Base-by-base conservation (phyloP, 92 coral and sea anemone species). In the Actinostola sp. region DNA sequence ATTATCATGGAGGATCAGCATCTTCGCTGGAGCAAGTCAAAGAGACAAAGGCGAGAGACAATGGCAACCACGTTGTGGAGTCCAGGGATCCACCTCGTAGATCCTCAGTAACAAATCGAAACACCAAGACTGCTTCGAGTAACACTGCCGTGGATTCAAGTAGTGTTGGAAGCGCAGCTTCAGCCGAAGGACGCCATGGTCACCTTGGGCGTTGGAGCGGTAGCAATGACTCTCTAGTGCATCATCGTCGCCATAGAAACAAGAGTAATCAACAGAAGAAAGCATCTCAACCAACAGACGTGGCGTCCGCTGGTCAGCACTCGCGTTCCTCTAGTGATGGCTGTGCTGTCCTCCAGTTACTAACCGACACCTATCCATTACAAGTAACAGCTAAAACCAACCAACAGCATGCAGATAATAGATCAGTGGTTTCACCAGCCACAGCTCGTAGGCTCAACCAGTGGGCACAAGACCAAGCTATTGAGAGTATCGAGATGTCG, bases 301-400 rank as follows among this genome's bases (percentile, higher is more conserved):
- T 26, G 49, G 31, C 12, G 19, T 16, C n/a, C n/a, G n/a, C 48
- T 14, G 81, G 86, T 16, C 78, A 68, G 15, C 93, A 86, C 45
- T 65, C 89, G 30, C 85, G 96, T 24, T 90, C 96, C 16, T 78
- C 96, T 19, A 90, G 96, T 36, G 92, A 87, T 60, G 89, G 89
- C 0, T 67, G 83, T 63, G 78, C 85, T 13, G 97, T 91, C 6
- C 79, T 91, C 38, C 97, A 86, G 20, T 71, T 91, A 50, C 75
- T 80, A 14, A 79, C 79, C 31, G 92, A 91, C 64, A 67, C 82
- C 58, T 91, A 91, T 45, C 97, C 97, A 1, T 71, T 91, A 52
- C 97, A 74, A 11, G 97, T 91, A 23, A 77, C 97, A 16, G 88
- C 82, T 61, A 91, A 80, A 26, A 79, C 84, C 15, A 65, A 64